Conservation (phyloP, 2,113 vertebrate genomes). For the Daphoenositta chrysoptera region DNA sequence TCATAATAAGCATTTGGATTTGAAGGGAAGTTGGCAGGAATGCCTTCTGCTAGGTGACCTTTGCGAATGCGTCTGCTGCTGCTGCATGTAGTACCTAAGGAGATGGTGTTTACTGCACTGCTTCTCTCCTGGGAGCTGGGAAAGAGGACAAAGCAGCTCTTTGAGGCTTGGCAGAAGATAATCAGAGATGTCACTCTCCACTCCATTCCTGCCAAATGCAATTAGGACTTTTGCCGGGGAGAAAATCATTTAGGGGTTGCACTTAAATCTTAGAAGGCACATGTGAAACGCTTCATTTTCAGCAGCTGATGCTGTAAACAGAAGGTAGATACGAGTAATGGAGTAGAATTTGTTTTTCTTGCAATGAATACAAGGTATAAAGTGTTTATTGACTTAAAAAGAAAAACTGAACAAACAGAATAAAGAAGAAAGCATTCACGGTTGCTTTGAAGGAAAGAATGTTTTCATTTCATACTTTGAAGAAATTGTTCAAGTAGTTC, state of each 20-base stretch:
- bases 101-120: constrained; percentile 19
- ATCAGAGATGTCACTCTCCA: constrained; percentile 41
- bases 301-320: background rate
- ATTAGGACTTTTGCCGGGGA: constrained; percentile 10
- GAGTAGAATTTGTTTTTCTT: constrained; percentile 2
- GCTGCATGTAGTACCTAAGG: constrained; percentile 21
- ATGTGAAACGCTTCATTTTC: background rate
- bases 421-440: constrained; percentile 46
- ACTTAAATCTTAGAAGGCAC: background rate
- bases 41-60: constrained; percentile 38
- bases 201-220: constrained; percentile 18
- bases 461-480: constrained; percentile 60
- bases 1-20: background rate
- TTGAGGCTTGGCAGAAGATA: constrained; percentile 43
- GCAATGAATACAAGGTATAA: constrained; percentile 8
- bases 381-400: constrained; percentile 57
- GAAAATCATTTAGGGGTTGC: background rate
- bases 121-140: constrained; percentile 26
- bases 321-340: background rate
- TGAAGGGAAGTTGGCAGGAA: constrained; percentile 10
- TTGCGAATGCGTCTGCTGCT: constrained; percentile 10
- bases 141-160: constrained; percentile 32
- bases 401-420: constrained; percentile 44
- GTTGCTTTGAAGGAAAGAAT: constrained; percentile 54
- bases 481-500: constrained; percentile 55